These are phyloP conservation scores for Oriolus oriolus DNA, from an alignment of 2,113 vertebrate genomes.

Conservation along the genomic window DNA sequence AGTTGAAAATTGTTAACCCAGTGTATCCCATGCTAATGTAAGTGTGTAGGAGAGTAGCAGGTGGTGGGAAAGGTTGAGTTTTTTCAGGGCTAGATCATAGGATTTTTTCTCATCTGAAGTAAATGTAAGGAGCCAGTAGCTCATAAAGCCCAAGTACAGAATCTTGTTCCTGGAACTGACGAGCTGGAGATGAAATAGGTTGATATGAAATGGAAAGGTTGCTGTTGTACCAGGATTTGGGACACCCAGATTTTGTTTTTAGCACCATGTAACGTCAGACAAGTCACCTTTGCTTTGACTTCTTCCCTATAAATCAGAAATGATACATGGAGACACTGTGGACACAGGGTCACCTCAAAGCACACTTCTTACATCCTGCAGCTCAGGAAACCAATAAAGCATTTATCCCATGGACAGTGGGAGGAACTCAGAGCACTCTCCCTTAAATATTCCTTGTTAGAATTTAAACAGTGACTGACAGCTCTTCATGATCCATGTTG, in stretches of 20 bases:
- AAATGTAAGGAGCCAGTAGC: neutral
- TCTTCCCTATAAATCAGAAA: neutral
- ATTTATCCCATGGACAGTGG: neutral
- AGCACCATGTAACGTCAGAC: neutral
- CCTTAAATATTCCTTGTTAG: neutral
- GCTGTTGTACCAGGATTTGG: neutral
- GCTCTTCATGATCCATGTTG: neutral
- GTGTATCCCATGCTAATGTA: neutral
- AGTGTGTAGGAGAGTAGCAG: neutral
- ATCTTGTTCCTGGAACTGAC: neutral
- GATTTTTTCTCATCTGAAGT: neutral
- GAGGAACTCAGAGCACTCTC: neutral
- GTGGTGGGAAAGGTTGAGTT: neutral
- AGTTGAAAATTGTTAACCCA: neutral
- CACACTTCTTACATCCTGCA: neutral
- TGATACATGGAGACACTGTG: neutral
- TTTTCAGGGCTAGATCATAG: neutral
- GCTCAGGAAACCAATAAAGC: neutral
- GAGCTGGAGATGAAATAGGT: neutral
- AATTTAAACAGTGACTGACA: neutral
- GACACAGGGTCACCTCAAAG: neutral
- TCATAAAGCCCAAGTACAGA: neutral
- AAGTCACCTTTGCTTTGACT: neutral
- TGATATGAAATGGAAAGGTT: neutral
- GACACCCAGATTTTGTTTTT: neutral